These are phyloP conservation scores for Anarhynchus alexandrinus DNA, from an alignment of 2,113 vertebrate genomes.

Conservation along the genomic window DNA sequence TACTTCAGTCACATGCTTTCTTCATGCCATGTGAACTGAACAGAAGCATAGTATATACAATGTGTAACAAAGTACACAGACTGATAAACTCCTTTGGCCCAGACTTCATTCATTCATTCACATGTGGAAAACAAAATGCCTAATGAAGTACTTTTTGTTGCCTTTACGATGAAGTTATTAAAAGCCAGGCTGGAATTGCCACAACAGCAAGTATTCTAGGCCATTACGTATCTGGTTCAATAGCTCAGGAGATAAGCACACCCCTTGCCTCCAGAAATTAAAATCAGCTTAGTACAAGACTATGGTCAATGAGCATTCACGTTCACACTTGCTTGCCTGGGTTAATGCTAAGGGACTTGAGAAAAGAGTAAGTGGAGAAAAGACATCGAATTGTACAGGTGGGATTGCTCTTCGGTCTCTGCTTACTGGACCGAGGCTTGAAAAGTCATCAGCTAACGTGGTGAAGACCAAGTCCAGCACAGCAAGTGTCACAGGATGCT, in stretches of 20 bases:
- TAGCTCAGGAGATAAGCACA: neutral
- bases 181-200: neutral
- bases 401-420: neutral
- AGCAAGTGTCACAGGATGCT: neutral
- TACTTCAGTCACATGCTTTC: neutral
- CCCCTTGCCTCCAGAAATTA: neutral
- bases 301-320: neutral
- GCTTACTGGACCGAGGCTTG: neutral
- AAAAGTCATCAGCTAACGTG: neutral
- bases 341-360: neutral
- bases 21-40: neutral
- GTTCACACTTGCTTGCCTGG: neutral
- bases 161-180: neutral
- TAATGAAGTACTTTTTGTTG: neutral
- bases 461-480: neutral
- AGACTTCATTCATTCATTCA: neutral
- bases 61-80: neutral
- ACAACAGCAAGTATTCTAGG: neutral
- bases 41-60: neutral
- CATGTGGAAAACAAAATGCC: neutral
- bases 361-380: neutral
- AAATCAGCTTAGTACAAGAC: neutral
- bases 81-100: neutral
- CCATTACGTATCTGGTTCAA: neutral
- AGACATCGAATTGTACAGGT: neutral